Base-by-base conservation (phyloP, 30 jellyfish, hydroid and myxozoan species). In the Phacellophora camtschatica region DNA sequence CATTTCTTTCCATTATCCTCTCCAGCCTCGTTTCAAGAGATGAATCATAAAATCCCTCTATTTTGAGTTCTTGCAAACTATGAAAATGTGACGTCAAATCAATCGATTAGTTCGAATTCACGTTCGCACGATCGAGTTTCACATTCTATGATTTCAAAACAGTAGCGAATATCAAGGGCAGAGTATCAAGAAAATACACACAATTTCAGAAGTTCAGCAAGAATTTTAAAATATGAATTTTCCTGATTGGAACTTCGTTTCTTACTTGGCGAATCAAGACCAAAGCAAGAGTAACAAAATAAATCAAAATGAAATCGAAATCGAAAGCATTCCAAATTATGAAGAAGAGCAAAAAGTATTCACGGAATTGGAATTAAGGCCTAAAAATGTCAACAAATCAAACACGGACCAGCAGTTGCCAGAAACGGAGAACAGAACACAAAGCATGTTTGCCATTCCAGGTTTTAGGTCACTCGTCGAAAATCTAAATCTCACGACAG, bases 61-160 rank as follows among this genome's bases (percentile, higher is more conserved):
- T 57, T 22, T n/a, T 57, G 45, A 22, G 2, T 2, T 8, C 71
- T 24, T 57, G 25, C n/a, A 13, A 10, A 29, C 37, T 19, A 22
- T 57, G 5, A 13, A 15, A 22, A 22, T 57, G 77, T 76, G 88
- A 76, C 88, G 80, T 76, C 68, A 56, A 48, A 76, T 76, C 61
- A 76, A 76, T 35, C 79, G 88, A 39, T 16, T 29, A 19, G 46
- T 67, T 42, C 51, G 49, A 34, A 37, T 11, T 46, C 27, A 46
- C n/a, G 61, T 46, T 46, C 61, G 61, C 61, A 11, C 20, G 61
- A 16, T 46, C 61, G 61, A 46, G 20, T 46, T 23, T 16, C n/a
- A 46, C 61, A 46, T 46, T 46, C 61, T 46, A 16, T 28, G 20
- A 46, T 2, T 46, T 16, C 61, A n/a, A n/a, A n/a, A 8, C 49